Evolutionary conservation across 64 coral and sea anemone species (phyloP).

Genomic region (Orbicella faveolata): DNA sequence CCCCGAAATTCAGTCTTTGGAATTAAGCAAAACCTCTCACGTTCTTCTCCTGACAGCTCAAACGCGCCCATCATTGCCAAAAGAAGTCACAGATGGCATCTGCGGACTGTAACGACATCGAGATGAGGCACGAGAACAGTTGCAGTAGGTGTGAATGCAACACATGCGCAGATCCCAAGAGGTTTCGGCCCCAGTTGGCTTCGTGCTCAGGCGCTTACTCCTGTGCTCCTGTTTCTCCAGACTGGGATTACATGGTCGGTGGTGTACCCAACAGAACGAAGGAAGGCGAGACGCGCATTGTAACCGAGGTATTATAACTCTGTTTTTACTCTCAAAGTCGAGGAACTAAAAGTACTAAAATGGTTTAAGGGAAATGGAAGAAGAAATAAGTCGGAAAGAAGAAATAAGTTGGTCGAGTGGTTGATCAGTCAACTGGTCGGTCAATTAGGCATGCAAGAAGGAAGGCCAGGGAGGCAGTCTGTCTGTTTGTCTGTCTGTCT

Average conservation of each 20-base stretch:
- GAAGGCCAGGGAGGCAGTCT: too few relatives aligned
- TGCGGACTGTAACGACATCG: constrained; percentile 9
- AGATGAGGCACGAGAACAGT: constrained; percentile 6
- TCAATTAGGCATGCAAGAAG: too few relatives aligned
- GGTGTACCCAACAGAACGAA: constrained; percentile 25
- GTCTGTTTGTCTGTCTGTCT: too few relatives aligned
- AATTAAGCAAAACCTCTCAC: background rate
- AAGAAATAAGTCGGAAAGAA: too few relatives aligned
- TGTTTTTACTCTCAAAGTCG: background rate
- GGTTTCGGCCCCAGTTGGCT: constrained; percentile 13
- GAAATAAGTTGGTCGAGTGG: too few relatives aligned
- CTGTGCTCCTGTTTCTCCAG: constrained; percentile 8
- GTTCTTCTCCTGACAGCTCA: background rate
- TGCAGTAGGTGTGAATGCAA: constrained; percentile 11
- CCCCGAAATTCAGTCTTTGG: background rate
- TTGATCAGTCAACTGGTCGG: too few relatives aligned
- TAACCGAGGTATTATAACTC: constrained; percentile 5
- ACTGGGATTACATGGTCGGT: constrained; percentile 40
- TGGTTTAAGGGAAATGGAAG: too few relatives aligned
- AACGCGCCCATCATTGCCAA: constrained; percentile 18
- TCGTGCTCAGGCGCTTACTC: constrained; percentile 21
- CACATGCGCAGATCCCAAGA: constrained; percentile 11
- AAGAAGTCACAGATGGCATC: constrained; percentile 14
- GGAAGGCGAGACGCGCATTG: constrained; percentile 3
- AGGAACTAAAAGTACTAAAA: background rate